Percentiles rank a stretch among this genome's conserved stretches.
Evolutionary conservation across 2,888 invertebrate genomes (phyloP).

Genomic region (Criorhina ranunculi): DNA sequence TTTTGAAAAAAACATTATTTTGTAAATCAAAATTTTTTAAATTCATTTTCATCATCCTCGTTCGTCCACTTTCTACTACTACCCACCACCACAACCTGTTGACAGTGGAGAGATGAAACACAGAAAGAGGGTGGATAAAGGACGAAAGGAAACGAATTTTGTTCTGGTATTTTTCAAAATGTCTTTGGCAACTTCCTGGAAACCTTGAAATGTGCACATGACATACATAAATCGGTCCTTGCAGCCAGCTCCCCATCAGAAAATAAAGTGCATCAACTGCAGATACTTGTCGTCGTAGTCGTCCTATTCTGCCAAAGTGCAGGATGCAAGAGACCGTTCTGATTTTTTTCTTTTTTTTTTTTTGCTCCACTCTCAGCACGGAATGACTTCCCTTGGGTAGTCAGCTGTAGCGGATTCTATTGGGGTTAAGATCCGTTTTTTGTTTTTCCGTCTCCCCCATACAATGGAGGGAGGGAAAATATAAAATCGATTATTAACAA

Average conservation of each 20-base stretch:
- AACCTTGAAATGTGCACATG: slow-evolving; percentile 64
- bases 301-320: slow-evolving; percentile 11
- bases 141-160: slow-evolving; percentile 19
- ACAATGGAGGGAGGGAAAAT: slow-evolving; percentile 18
- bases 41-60: slow-evolving; percentile 12
- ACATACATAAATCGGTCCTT: slow-evolving; percentile 40
- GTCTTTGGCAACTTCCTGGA: slow-evolving; percentile 48
- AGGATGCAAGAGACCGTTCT: slow-evolving; percentile 46
- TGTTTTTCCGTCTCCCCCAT: not conserved
- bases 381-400: slow-evolving; percentile 8
- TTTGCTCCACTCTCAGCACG: slow-evolving; percentile 11
- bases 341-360: slow-evolving; percentile 23
- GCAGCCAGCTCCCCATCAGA: slow-evolving; percentile 11
- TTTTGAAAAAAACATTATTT: not conserved
- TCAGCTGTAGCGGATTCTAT: not conserved
- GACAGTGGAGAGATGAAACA: not conserved
- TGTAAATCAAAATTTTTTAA: slow-evolving; percentile 13
- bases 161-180: slow-evolving; percentile 25
- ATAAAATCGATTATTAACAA: slow-evolving; percentile 67
- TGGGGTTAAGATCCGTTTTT: slow-evolving; percentile 35
- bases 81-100: no score
- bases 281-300: slow-evolving; percentile 15
- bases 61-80: not conserved
- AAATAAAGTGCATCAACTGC: slow-evolving; percentile 47
- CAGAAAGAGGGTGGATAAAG: not conserved